Evolutionary conservation across 2,113 vertebrate genomes (phyloP), one percentile per base, ranked within the genome.

Genomic region (Callithrix jacchus): DNA sequence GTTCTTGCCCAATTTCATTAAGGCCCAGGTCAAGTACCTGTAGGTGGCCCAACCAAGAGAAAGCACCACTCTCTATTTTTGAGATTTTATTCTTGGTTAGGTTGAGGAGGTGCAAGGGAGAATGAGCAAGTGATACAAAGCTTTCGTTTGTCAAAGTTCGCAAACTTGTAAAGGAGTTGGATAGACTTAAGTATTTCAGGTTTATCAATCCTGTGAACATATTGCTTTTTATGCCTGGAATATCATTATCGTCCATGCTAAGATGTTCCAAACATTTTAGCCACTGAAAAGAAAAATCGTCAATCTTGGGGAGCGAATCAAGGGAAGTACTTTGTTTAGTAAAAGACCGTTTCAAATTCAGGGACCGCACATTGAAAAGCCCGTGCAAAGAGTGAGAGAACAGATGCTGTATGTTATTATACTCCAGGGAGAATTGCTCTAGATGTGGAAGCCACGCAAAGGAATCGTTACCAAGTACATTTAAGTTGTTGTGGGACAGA

Each of bases 1-100:
- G 97, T 42, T 97, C 98, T 96, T 99, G 99, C 4, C 45, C 98
- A 71, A 99, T 99, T 91, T 98, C 99, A 97, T 99, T 99, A 45
- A 98, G 86, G n/a, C 99, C 99, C 21, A 99, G 98, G 88, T 99
- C 90, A 8, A 99, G 99, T 35, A 93, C 89, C 56, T 98, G 98
- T 68, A 99, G 98, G 27, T 98, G 98, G 61, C 92, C 73, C 61
- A 99, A 88, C 83, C 58, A 96, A 8, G 98, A 99, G 98, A 99
- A 99, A 35, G 99, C 98, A 42, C 97, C 98, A 4, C 97, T 96
- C 35, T 98, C 96, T 71, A 99, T 97, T 58, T 92, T 97, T 13
- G 87, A 97, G 66, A 99, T 98, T 83, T 97, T 98, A 68, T 98
- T 98, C 95, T 96, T 98, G 49, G 99, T 99, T 73, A 99, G 98